Evolutionary conservation across 2,888 invertebrate species (phyloP).

Genomic region (Hydriomena furcata): DNA sequence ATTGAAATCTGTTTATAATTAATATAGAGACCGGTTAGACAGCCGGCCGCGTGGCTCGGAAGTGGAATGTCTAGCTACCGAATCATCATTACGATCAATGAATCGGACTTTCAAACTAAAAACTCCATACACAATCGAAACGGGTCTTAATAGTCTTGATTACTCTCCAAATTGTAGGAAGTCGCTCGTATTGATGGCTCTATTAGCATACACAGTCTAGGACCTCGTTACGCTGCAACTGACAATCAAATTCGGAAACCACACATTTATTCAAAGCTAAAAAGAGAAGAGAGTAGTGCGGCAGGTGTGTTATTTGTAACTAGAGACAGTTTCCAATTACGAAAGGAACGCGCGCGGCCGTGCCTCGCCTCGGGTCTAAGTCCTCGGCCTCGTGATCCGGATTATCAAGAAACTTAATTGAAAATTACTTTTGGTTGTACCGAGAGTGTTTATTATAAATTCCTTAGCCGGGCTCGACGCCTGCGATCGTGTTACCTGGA

Average conservation of each 20-base stretch:
- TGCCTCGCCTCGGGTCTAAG: constrained; percentile 62
- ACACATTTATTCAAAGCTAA: constrained; percentile 33
- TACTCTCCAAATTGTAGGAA: constrained; percentile 61
- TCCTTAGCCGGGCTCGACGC: constrained; percentile 63
- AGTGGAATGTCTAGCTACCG: constrained; percentile 58
- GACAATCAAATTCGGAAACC: constrained; percentile 39
- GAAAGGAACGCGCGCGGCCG: constrained; percentile 45
- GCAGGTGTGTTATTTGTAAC: constrained; percentile 63
- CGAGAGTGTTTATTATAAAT: constrained; percentile 66
- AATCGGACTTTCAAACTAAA: constrained; percentile 72
- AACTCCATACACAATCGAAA: constrained; percentile 55
- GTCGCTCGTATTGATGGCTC: constrained; percentile 52
- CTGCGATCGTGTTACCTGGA: constrained; percentile 46
- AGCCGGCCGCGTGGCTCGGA: constrained; percentile 58
- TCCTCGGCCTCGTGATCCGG: constrained; percentile 62
- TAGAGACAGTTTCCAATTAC: constrained; percentile 74
- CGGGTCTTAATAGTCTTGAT: constrained; percentile 62
- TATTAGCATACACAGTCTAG: constrained; percentile 49
- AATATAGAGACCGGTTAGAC: constrained; percentile 71
- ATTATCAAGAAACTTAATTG: constrained; percentile 79
- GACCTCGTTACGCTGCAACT: constrained; percentile 38
- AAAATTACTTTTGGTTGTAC: constrained; percentile 75
- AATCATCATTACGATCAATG: constrained; percentile 78
- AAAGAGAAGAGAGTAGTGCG: constrained; percentile 27
- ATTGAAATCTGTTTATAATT: constrained; percentile 77